phyloP scores from a whole-genome alignment of 2,888 invertebrate genomes.

The Acrobasis repandana region DNA sequence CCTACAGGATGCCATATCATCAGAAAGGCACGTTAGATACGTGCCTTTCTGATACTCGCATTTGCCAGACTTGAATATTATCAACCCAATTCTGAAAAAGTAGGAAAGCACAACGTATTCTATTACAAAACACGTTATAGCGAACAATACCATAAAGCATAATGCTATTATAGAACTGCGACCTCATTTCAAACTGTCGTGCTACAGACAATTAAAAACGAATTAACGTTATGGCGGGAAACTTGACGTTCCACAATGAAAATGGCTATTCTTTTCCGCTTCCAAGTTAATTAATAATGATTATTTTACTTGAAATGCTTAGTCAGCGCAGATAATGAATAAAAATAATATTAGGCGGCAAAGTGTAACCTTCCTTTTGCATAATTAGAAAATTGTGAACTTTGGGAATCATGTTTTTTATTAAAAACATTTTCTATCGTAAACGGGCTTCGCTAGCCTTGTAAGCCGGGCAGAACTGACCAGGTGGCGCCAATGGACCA shows the following conservation, averaged over 20 bases:
- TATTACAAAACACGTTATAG: neutral
- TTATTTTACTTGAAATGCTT: neutral
- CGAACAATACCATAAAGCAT: slow-evolving; percentile 1
- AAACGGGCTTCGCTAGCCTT: no score
- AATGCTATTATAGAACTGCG: slow-evolving; percentile 15
- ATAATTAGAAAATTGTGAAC: neutral
- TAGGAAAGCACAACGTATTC: no score
- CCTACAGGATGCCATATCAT: no score
- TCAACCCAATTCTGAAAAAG: no score
- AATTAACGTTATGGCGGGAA: slow-evolving; percentile 27
- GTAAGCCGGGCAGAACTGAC: no score
- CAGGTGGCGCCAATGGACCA: no score
- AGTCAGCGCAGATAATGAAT: slow-evolving; percentile 2
- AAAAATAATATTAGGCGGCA: neutral
- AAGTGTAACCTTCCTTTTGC: neutral
- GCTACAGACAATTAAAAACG: slow-evolving; percentile 31
- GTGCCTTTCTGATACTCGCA: no score
- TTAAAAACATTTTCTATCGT: no score
- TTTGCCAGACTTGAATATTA: no score
- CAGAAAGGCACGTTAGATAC: no score
- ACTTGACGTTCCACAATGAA: slow-evolving; percentile 27
- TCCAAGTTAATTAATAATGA: neutral
- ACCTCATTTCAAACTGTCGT: slow-evolving; percentile 17
- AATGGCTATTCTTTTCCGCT: slow-evolving; percentile 29
- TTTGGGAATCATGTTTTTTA: no score